A percentile compares a stretch with the other conserved stretches of the same genome.
These are phyloP conservation scores for Oegoconia quadripuncta DNA, from an alignment of 2,888 invertebrate genomes.

Conservation along the genomic window DNA sequence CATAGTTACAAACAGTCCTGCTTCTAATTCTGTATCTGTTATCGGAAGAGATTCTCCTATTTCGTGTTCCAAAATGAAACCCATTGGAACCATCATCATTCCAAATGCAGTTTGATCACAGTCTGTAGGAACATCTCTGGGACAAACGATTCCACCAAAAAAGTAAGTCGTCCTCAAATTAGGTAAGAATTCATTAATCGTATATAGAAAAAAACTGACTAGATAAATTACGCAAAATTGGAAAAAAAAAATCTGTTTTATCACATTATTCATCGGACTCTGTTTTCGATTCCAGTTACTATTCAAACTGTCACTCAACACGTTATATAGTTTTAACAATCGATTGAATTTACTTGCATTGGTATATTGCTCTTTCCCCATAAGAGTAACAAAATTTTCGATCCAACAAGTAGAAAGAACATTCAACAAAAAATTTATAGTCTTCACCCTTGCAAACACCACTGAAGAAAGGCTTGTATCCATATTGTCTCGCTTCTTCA, in stretches of 20 bases:
- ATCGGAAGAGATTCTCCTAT: not conserved
- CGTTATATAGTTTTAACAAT: conserved; percentile 38
- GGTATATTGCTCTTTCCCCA: conserved; percentile 35
- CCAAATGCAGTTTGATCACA: not conserved
- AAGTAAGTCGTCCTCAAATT: not conserved
- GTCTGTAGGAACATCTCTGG: no score
- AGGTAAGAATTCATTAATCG: not conserved
- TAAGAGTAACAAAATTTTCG: conserved; percentile 36
- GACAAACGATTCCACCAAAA: not conserved
- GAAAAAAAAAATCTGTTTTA: not conserved
- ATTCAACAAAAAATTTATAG: conserved; percentile 44
- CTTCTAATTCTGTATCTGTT: not conserved
- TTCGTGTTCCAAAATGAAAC: not conserved
- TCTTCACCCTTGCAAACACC: conserved; percentile 45
- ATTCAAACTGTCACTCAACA: conserved; percentile 26
- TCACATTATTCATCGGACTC: not conserved
- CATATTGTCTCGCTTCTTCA: conserved; percentile 28
- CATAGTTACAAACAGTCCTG: conserved; percentile 13
- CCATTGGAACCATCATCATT: not conserved
- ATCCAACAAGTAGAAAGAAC: conserved; percentile 49
- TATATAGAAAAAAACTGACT: not conserved
- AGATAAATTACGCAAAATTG: conserved; percentile 1
- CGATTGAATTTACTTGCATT: conserved; percentile 34
- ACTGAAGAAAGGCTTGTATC: conserved; percentile 43
- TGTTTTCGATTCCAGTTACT: not conserved